Base-by-base conservation (phyloP, 2,113 vertebrate genomes). In the Gulo gulo region DNA sequence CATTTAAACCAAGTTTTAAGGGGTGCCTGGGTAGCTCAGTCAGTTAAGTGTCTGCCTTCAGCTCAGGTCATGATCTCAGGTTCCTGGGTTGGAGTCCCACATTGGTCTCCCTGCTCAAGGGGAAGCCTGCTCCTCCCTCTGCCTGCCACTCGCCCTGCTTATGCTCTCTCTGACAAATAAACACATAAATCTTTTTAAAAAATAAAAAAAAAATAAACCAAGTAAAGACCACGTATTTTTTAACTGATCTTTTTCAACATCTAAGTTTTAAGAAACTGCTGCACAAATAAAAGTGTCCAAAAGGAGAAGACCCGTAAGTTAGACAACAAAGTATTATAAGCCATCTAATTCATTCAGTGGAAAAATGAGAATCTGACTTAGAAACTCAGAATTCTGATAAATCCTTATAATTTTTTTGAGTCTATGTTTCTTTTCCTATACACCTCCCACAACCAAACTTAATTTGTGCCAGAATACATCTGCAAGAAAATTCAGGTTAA, bases 1-100 rank as follows among this genome's bases (percentile, higher is more conserved):
- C 36, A 23, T 73, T 96, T 91, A 95, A 88, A 74, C n/a, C 24
- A 91, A 91, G 76, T 92, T 96, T 88, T 81, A 89, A 81, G 31
- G 31, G 34, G 34, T 1, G 7, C 65, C 15, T 67, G 65, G 15
- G 34, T 67, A 55, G 52, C 52, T 55, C 16, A 55, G 52, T 55
- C 52, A 55, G 65, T n/a, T 36, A n/a, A 18, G 34, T 4, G 1
- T n/a, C 34, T 69, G 34, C 67, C 67, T 36, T 36, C 16, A 55
- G 52, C 52, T 55, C 52, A 55, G 52, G 52, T 55, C 50, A 52
- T 52, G 52, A 52, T 52, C 52, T 52, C 52, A 52, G 52, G 52
- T 16, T 52, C 52, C 52, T 52, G 15, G 52, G 52, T 16, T 52
- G 52, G 52, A 52, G 52, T 16, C 52, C 52, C 52, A 52, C 52